Evolutionary conservation across 2,797 vertebrate species (phyloP).

Genomic region (Eutrigla gurnardus): DNA sequence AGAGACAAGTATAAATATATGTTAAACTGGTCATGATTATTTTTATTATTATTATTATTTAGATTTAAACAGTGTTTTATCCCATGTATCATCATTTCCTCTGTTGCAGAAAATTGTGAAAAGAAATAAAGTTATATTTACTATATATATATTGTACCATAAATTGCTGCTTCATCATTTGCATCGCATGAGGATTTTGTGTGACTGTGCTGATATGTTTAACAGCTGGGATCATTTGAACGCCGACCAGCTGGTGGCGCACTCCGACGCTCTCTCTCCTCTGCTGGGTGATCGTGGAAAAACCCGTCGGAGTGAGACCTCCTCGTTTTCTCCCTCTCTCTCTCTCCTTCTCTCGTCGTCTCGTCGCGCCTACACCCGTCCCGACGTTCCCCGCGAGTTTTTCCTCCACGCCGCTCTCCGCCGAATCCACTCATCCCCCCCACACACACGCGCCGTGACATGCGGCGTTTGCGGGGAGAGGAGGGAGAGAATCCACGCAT

Average conservation of each 20-base stretch:
- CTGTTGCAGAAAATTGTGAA: too few species aligned
- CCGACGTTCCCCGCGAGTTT: conserved; percentile 79
- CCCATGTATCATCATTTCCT: too few species aligned
- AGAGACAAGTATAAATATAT: too few species aligned
- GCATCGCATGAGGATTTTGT: not conserved
- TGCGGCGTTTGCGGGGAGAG: conserved; percentile 4
- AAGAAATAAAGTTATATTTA: too few species aligned
- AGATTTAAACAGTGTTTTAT: too few species aligned
- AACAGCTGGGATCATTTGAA: not conserved
- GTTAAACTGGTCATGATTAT: too few species aligned
- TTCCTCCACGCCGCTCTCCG: conserved; percentile 59
- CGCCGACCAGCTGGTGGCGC: conserved; percentile 48
- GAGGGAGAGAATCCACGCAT: not conserved
- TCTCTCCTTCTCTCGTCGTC: conserved; percentile 1
- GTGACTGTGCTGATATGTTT: not conserved
- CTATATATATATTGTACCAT: too few species aligned
- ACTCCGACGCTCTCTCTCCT: rapidly evolving
- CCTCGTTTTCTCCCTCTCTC: conserved; percentile 1
- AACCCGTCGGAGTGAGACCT: conserved; percentile 45
- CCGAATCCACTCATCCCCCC: conserved; percentile 49
- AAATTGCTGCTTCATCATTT: not conserved
- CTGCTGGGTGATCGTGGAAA: not conserved
- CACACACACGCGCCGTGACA: conserved; percentile 31
- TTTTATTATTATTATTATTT: too few species aligned
- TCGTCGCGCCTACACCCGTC: conserved; percentile 48